Evolutionary conservation across 1,140 invertebrate species (phyloP), one percentile per base, ranked within the genome.

Genomic region (Argopecten irradians): DNA sequence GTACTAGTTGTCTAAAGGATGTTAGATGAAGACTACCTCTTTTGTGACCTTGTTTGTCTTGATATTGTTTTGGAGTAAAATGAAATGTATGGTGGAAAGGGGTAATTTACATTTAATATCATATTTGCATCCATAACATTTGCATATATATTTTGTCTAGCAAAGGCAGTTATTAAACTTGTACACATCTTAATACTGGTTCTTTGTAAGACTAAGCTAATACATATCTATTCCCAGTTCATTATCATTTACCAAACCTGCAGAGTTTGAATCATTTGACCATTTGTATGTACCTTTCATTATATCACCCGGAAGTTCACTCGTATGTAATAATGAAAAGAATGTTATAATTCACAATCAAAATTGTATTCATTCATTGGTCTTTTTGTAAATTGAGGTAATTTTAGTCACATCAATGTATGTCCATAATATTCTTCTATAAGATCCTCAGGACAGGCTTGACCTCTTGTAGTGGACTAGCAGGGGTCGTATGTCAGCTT

Each of bases 341-440:
- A 22, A 71, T 71, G 55, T 71, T 71, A 71, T 71, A 71, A 28
- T 28, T 71, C 55, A 71, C 55, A 71, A 71, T 71, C 55, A 71
- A 71, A 71, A 71, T 8, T 71, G 8, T 3, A 71, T 28, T 8
- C 5, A 28, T 71, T 11, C 5, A n/a, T 28, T 71, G n/a, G n/a
- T 71, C 55, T 71, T 71, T 71, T 71, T 71, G n/a, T 71, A 71
- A 55, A 55, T 3, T 3, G 55, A 28, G 9, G 22, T 46, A 71
- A 71, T 71, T 71, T 8, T 28, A 71, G 3, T 8, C 55, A 71
- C 55, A 71, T 71, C 19, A 22, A 46, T 16, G 43, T 46, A 46
- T 11, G 22, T 46, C 43, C 11, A 2, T 22, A 2, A n/a, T n/a
- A n/a, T n/a, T n/a, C 2, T 46, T 71, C 55, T 71, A 71, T 28